Evolutionary conservation across 2,113 vertebrate genomes (phyloP).

Genomic region (Xerus inauris): DNA sequence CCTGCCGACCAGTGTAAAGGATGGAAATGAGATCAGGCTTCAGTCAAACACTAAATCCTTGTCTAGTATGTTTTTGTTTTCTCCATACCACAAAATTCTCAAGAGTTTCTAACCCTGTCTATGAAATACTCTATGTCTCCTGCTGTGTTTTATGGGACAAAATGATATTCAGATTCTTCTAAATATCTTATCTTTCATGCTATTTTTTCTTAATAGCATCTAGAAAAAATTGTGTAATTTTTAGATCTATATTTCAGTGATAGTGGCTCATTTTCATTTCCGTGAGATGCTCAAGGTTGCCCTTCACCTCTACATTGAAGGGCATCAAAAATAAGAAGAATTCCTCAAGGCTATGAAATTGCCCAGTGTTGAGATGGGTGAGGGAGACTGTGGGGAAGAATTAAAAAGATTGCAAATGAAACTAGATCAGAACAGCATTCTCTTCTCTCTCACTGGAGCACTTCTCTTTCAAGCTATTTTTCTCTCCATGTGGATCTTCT

Average conservation of each 20-base stretch:
- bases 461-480: background rate
- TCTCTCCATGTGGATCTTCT: background rate
- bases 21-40: conserved; percentile 62
- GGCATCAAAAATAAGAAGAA: background rate
- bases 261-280: conserved; percentile 47
- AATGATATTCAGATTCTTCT: conserved; percentile 53
- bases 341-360: background rate
- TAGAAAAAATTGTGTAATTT: conserved; percentile 74
- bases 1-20: conserved; percentile 34
- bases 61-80: conserved; percentile 49
- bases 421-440: background rate
- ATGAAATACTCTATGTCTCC: conserved; percentile 18
- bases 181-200: conserved; percentile 51
- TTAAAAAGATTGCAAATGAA: background rate
- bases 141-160: conserved; percentile 45
- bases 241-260: conserved; percentile 69
- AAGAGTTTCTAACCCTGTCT: background rate
- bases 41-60: conserved; percentile 46
- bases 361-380: background rate
- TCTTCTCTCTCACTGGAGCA: background rate
- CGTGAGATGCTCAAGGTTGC: background rate
- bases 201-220: conserved; percentile 60
- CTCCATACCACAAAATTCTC: conserved; percentile 45
- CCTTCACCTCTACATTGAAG: conserved; percentile 17
- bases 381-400: background rate